Conservation (phyloP, 2,888 invertebrate species). For the Stenotaenia linearis region DNA sequence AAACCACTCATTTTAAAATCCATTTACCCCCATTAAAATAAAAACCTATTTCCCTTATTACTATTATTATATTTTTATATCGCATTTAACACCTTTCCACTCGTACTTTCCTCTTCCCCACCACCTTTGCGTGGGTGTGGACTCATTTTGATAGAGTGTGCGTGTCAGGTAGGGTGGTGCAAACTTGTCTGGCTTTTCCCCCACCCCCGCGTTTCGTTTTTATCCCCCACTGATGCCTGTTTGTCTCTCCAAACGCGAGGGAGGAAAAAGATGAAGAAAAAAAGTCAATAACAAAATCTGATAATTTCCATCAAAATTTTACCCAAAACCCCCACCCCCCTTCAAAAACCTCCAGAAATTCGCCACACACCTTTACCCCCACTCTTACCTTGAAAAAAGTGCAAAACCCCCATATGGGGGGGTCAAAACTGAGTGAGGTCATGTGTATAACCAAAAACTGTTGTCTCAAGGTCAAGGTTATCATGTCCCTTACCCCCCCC, state of each 20-base stretch:
- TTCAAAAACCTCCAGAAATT: neutral
- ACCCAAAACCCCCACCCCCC: neutral
- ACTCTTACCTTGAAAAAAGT: neutral
- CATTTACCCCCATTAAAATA: neutral
- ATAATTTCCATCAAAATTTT: neutral
- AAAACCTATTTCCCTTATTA: neutral
- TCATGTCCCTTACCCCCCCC: conserved; percentile 1
- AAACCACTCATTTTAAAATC: too few species aligned
- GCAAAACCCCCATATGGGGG: neutral
- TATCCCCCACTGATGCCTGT: conserved; percentile 24
- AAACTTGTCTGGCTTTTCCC: conserved; percentile 18
- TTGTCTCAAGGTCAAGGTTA: conserved; percentile 26
- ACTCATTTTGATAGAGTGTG: conserved; percentile 20
- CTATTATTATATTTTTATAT: neutral
- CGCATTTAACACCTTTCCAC: neutral
- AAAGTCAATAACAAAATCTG: conserved; percentile 19
- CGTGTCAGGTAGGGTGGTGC: conserved; percentile 26
- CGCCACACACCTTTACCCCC: neutral
- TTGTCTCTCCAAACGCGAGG: neutral
- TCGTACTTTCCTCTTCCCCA: neutral
- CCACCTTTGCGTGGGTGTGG: conserved; percentile 17
- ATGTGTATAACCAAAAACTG: neutral
- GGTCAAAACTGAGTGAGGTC: neutral
- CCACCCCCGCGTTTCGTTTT: conserved; percentile 26
- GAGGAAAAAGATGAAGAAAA: neutral